Evolutionary conservation across 35 echinoderm and acorn worm species (phyloP).

Genomic region (Lytechinus variegatus): DNA sequence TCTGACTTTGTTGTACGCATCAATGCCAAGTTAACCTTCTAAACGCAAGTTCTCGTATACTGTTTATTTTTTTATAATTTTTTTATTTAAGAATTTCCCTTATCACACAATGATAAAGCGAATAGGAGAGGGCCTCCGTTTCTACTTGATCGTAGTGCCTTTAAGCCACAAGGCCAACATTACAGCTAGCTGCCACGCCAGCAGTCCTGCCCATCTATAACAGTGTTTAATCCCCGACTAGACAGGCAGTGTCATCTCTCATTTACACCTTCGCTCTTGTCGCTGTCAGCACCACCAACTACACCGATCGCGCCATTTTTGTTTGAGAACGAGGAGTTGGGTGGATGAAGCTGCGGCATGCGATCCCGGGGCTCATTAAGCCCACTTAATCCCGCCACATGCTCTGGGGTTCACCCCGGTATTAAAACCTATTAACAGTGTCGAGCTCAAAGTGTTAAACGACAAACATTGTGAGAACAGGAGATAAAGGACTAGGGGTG

Average conservation of each 20-base stretch:
- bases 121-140: not conserved
- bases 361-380: not conserved
- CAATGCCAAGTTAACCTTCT: too few species aligned
- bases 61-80: too few species aligned
- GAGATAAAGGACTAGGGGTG: not conserved
- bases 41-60: too few species aligned
- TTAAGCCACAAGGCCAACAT: not conserved
- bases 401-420: not conserved
- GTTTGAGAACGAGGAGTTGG: not conserved
- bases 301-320: not conserved
- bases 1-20: too few species aligned
- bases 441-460: not conserved
- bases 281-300: not conserved
- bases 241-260: constrained; percentile 6
- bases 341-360: not conserved
- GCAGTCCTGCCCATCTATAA: not conserved
- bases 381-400: constrained; percentile 24
- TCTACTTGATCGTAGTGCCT: not conserved
- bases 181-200: not conserved
- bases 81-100: too few species aligned
- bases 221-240: not conserved
- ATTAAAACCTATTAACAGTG: constrained; percentile 38
- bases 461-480: not conserved
- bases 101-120: too few species aligned
- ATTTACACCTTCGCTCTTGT: constrained; percentile 31